Base-by-base conservation (phyloP, 2,888 invertebrate genomes). In the Cantharis rufa region DNA sequence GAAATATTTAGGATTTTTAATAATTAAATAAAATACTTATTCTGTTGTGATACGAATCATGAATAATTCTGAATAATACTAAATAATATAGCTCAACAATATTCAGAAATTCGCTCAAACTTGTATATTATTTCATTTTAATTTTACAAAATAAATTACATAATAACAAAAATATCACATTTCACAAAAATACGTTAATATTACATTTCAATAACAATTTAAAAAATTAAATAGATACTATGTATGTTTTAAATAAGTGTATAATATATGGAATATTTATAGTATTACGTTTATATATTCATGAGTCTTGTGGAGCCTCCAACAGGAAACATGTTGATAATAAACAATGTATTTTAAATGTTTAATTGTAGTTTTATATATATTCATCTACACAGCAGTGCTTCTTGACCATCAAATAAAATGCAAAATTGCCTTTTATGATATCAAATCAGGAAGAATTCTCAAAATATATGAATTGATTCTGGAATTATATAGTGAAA, bases 231-330 rank as follows among this genome's bases (percentile, higher is more conserved):
- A 84, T 84, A 85, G 84, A 85, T 82, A n/a, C n/a, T n/a, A 84
- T 84, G 84, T 84, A 48, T 48, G 48, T 78, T 83, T 83, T 82
- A 85, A 84, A 85, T 86, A 84, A 85, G 84, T 85, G 85, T 86
- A 85, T 86, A 84, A 84, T 84, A 82, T 83, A 82, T 84, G 82
- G 77, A 82, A 75, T 80, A 82, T 82, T 83, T 83, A 82, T 83
- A 83, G 82, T 80, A 81, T 82, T 81, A 81, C 80, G 83, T 83
- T 83, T 83, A 80, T 82, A 82, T 83, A 82, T 82, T 84, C 84
- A 85, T 86, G 86, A 79, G 83, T 84, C 86, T 86, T 86, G 84
- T 84, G 83, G 82, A 80, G 86, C 86, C 86, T 87, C 86, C 86
- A 84, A 82, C 85, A 84, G 84, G 86, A 85, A 85, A 81, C 85